Evolutionary conservation across 2,797 vertebrate species (phyloP), one percentile per base, ranked within the genome.

Genomic region (Artibeus lituratus): DNA sequence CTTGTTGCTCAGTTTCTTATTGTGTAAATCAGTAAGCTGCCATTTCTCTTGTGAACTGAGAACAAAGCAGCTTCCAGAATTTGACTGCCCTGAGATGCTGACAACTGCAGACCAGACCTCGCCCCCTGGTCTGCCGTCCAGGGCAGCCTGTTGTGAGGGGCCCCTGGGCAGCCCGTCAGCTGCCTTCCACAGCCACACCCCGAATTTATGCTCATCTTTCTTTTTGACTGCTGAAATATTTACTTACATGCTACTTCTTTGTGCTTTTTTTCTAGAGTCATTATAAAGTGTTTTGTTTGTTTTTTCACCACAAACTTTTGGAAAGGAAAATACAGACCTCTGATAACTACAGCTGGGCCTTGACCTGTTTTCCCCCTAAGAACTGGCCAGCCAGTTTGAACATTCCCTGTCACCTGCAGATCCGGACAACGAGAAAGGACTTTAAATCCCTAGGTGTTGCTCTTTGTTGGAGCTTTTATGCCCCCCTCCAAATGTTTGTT

Each of bases 21-120:
- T 59, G 18, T 69, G 12, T 93, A 76, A 94, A 67, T 74, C 73
- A 35, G 3, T 72, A 29, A 51, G 14, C 74, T 90, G 22, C 39
- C 77, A 15, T 81, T 81, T 51, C 73, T 78, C 57, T 72, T 35
- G 24, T 86, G 74, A 91, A 81, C 44, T 57, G 82, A 94, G 55
- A 39, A 51, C 86, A 72, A n/a, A 86, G 62, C 12, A 70, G 51
- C 83, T 89, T 93, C 55, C 22, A 95, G 92, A 95, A 78, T 78
- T 92, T 70, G 88, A 51, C 81, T 90, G 24, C 53, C 24, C 12
- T 29, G 10, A 62, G 51, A 69, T 42, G 29, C 18, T 44, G 70
- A 53, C 81, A 91, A n/a, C 49, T 51, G 87, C 65, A 73, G 73
- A 42, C 24, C 42, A 84, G 89, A 42, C 47, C 72, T 87, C 90